These are phyloP conservation scores for Bombus soroeensis DNA, from an alignment of 1,140 invertebrate genomes.

Conservation along the genomic window DNA sequence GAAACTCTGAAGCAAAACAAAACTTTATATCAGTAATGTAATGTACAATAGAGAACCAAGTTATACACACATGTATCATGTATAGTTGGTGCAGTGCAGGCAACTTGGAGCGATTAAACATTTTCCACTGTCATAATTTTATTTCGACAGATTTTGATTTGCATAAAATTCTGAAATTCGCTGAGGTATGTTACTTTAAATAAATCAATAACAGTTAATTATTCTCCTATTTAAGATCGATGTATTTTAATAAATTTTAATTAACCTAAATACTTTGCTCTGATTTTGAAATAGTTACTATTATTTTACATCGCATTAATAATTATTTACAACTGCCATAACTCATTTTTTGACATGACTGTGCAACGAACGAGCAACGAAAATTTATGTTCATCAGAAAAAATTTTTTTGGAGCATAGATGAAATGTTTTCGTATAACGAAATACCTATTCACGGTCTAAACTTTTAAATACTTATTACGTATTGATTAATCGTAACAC, in stretches of 20 bases:
- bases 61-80: slow-evolving; percentile 12
- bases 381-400: background rate
- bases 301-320: background rate
- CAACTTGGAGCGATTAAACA: background rate
- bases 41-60: slow-evolving; percentile 3
- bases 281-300: background rate
- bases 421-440: background rate
- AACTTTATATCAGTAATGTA: background rate
- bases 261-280: background rate
- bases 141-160: background rate
- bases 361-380: background rate
- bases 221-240: too few species aligned
- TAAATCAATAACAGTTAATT: background rate
- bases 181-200: background rate
- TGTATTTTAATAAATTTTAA: background rate
- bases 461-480: background rate
- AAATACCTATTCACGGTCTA: background rate
- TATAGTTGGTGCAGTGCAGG: background rate
- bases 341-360: background rate
- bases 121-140: background rate
- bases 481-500: slow-evolving; percentile 3
- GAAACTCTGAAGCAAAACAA: slow-evolving; percentile 39
- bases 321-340: background rate
- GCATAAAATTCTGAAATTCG: background rate
- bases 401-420: background rate